A percentile compares a stretch with the other conserved stretches of the same genome.
phyloP scores from a whole-genome alignment of 2,113 vertebrate species.

The rabbit (Oryctolagus cuniculus) region mOryCun1.1 NC_091442.1:31730501-31731000 shows the following conservation, averaged over 20 bases:
- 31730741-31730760: not conserved
- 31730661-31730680: not conserved
- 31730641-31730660: not conserved
- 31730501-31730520: no score
- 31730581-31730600: slow-evolving; percentile 21
- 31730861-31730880: not conserved
- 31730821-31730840: slow-evolving; percentile 1
- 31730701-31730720: not conserved
- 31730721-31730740: not conserved
- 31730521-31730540: not conserved
- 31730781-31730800: slow-evolving; percentile 13
- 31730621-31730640: not conserved
- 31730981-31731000: slow-evolving; percentile 62
- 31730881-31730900: slow-evolving; percentile 5
- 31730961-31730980: slow-evolving; percentile 84
- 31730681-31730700: not conserved
- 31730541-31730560: not conserved
- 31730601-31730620: slow-evolving; percentile 8
- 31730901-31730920: not conserved
- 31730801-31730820: not conserved
- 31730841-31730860: slow-evolving; percentile 13
- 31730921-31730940: not conserved
- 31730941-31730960: not conserved
- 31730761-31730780: not conserved
- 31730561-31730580: slow-evolving; percentile 19